Base-by-base conservation (phyloP, 2,888 invertebrate species). In the Melanotus villosus region DNA sequence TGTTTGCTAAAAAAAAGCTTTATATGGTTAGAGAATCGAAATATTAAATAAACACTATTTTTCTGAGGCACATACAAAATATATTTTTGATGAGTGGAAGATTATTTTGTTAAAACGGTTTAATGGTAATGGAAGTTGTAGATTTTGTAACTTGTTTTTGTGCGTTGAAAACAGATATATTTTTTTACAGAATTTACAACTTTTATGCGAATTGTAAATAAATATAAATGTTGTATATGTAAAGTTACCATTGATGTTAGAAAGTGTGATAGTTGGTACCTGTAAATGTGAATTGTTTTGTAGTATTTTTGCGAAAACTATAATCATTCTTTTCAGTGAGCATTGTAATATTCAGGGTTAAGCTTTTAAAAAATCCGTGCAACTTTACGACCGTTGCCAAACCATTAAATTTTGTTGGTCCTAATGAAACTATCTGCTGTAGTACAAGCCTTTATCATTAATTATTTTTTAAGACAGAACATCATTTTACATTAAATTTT, bases 51-150 rank as follows among this genome's bases (percentile, higher is more conserved):
- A 75, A 74, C 68, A 80, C 78, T 81, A 80, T 81, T 81, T 81
- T 81, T 80, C 78, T 80, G 80, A 80, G 73, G 79, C 79, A 80
- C 80, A 78, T 80, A 80, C 78, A 78, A 78, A 69, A 80, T 79
- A 80, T 81, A 81, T 81, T 81, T 81, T 81, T 81, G 78, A 80
- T 78, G 78, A 77, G 71, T 77, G 73, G 73, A 72, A 77, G 69
- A 72, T 73, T 74, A 71, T 76, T 76, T 73, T 74, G 70, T 67
- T 71, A 66, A 67, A 58, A 26, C 57, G 34, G 41, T 45, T 60
- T 60, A 43, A 52, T 50, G 60, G 59, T 65, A 56, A 54, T 54
- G 72, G 65, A 72, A 73, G 73, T 75, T 77, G 76, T 76, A 76
- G 72, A 77, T 75, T 76, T 72, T 75, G 73, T 74, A 73, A 65